These are phyloP conservation scores for Caradrina kadenii DNA, from an alignment of 2,888 invertebrate species.

Conservation along the genomic window DNA sequence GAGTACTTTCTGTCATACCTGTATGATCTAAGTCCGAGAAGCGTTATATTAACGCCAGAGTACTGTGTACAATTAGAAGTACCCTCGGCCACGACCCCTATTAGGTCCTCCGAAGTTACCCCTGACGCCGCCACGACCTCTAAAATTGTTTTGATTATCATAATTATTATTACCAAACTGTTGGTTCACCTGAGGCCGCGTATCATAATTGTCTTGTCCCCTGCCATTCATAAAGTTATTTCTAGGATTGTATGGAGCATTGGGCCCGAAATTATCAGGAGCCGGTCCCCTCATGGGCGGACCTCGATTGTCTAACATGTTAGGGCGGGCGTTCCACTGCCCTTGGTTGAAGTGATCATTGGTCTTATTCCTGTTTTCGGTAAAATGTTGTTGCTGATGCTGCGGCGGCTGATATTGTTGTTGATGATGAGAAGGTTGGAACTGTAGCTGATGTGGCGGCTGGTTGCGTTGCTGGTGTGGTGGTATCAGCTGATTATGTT, in stretches of 20 bases:
- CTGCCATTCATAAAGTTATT: slow-evolving; percentile 73
- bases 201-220: slow-evolving; percentile 64
- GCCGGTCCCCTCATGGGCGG: slow-evolving; percentile 31
- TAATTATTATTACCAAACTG: slow-evolving; percentile 66
- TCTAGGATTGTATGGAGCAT: slow-evolving; percentile 64
- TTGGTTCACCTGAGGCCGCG: slow-evolving; percentile 61
- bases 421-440: slow-evolving; percentile 41
- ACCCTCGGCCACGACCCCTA: slow-evolving; percentile 77
- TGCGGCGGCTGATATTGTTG: slow-evolving; percentile 37
- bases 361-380: slow-evolving; percentile 46
- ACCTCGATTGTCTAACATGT: slow-evolving; percentile 44
- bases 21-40: background rate
- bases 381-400: slow-evolving; percentile 37
- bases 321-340: slow-evolving; percentile 37
- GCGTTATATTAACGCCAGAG: background rate
- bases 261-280: slow-evolving; percentile 46
- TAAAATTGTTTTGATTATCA: slow-evolving; percentile 62
- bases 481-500: slow-evolving; percentile 19
- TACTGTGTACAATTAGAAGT: slow-evolving; percentile 33
- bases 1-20: background rate
- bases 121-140: slow-evolving; percentile 73
- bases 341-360: slow-evolving; percentile 53
- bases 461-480: slow-evolving; percentile 36
- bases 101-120: slow-evolving; percentile 67
- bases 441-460: slow-evolving; percentile 29